Evolutionary conservation across 2,888 invertebrate genomes (phyloP), one percentile per base, ranked within the genome.

Genomic region (Pherbina coryleti): DNA sequence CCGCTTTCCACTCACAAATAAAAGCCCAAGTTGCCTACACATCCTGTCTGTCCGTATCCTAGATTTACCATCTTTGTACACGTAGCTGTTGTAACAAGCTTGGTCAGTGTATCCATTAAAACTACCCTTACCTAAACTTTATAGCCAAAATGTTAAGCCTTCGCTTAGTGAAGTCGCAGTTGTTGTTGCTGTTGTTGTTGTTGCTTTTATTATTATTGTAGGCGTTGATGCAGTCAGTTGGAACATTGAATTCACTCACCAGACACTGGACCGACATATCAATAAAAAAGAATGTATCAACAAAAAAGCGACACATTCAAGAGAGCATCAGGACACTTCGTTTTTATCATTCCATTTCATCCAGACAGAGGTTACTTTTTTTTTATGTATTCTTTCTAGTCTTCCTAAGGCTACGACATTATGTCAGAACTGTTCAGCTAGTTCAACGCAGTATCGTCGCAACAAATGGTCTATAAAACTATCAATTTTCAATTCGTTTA

Each of bases 401-500:
- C 8, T 64, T 19, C 78, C 49, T 28, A 17, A 44, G 19, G 53
- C 77, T 34, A 64, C 31, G 22, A 64, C 25, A n/a, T 73, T 44
- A 44, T 51, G 17, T 72, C 76, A 80, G 74, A 77, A 69, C 67
- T 55, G 28, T 31, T 55, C 31, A 64, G 57, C 62, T 37, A 14
- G 44, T 72, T 9, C 22, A 14, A 44, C 62, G 3, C 69, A 22
- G 17, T 37, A 64, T 8, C 53, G 19, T 73, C 55, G 17, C 60
- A n/a, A 17, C 85, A 86, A 86, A 86, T 86, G 86, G 86, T 84
- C 86, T 86, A 86, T 86, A 86, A 86, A 80, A 86, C 85, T 86
- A 86, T 86, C 86, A 86, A 86, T 86, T 86, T 85, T 83, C 86
- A 86, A 86, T 86, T 86, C 86, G 86, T 84, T 86, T 86, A 85